Percentiles rank a stretch among this genome's conserved stretches.
Conservation (phyloP, 2,113 vertebrate species). For the Circaetus cinerascens region DNA sequence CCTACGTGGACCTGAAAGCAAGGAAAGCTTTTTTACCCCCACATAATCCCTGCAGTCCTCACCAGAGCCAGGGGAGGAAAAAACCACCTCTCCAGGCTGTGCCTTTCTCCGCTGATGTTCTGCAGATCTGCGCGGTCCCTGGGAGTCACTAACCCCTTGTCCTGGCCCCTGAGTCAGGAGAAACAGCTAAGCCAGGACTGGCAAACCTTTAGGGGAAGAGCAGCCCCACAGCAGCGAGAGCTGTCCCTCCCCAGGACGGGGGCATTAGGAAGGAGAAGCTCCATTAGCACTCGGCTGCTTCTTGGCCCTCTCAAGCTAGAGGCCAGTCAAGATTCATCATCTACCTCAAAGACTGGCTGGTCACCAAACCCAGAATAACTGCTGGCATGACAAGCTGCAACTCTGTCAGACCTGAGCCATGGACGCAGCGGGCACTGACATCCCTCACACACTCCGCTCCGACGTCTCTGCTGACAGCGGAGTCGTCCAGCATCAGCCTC, state of each 20-base stretch:
- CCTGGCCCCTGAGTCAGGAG: neutral
- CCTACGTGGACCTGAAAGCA: neutral
- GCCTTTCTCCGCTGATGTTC: neutral
- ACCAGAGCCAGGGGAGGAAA: neutral
- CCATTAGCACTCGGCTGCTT: neutral
- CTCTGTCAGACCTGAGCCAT: neutral
- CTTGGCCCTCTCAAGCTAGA: neutral
- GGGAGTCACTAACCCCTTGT: neutral
- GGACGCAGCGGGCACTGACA: neutral
- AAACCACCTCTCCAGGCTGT: neutral
- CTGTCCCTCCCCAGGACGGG: rapidly evolving
- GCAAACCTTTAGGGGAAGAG: neutral
- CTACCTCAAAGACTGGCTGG: neutral
- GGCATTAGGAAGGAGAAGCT: neutral
- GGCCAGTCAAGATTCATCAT: neutral
- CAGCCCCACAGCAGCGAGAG: neutral
- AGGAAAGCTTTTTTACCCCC: neutral
- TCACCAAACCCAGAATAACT: neutral
- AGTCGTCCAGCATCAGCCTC: neutral
- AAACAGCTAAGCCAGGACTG: neutral
- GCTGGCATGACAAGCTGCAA: neutral
- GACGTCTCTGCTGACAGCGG: neutral
- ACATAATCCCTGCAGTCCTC: neutral
- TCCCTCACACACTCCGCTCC: neutral
- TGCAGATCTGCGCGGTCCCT: neutral